These are phyloP conservation scores for Nymphicus hollandicus DNA, from an alignment of 2,113 vertebrate genomes.

Conservation along the genomic window DNA sequence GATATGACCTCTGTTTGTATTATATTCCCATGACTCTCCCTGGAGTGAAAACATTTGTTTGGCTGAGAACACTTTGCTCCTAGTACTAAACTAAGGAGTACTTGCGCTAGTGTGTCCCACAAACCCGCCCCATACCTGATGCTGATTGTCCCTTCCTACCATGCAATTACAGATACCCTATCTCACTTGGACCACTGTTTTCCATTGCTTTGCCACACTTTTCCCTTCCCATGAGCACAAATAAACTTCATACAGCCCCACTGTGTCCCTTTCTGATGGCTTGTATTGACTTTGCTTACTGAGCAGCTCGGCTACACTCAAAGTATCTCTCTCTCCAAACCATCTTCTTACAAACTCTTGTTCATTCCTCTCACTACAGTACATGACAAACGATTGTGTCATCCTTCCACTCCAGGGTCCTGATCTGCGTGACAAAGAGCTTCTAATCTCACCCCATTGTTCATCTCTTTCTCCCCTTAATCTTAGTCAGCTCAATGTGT, in stretches of 20 bases:
- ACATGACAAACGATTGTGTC: conserved; percentile 32
- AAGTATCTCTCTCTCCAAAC: not conserved
- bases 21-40: not conserved
- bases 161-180: not conserved
- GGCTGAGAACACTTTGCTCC: too few relatives aligned
- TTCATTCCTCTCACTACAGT: not conserved
- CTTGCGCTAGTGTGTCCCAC: too few relatives aligned
- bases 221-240: not conserved
- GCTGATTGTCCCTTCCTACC: not conserved
- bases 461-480: conserved; percentile 55
- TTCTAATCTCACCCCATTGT: conserved; percentile 54
- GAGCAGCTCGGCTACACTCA: not conserved
- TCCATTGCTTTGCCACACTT: not conserved
- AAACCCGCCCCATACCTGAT: not conserved
- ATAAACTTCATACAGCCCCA: not conserved
- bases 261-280: not conserved
- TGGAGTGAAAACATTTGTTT: not conserved
- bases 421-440: conserved; percentile 29
- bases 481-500: conserved; percentile 42
- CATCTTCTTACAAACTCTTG: not conserved
- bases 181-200: not conserved
- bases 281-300: not conserved
- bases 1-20: rapidly evolving
- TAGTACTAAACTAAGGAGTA: not conserved
- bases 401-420: conserved; percentile 1